Evolutionary conservation across 1,140 invertebrate species (phyloP).

Genomic region (Heliconius hewitsoni): DNA sequence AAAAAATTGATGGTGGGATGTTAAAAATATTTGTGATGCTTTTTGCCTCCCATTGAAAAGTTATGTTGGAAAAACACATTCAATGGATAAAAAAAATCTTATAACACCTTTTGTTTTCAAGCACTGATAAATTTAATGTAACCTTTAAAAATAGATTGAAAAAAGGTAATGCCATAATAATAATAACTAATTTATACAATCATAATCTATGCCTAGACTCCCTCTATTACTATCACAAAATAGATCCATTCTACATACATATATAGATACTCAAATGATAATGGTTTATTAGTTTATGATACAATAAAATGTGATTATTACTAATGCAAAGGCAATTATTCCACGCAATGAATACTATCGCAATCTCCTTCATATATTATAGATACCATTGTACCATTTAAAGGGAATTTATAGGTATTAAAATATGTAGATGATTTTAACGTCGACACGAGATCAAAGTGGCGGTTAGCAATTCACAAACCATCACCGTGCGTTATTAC

Average conservation of each 20-base stretch:
- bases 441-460: constrained; percentile 6
- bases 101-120: not conserved
- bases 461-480: not conserved
- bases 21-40: not conserved
- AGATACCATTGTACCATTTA: not conserved
- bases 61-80: not conserved
- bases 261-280: not conserved
- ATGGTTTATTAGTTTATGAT: not conserved
- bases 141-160: not conserved
- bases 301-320: constrained; percentile 1
- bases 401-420: not conserved
- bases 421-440: not conserved
- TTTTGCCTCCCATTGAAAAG: not conserved
- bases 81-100: not conserved
- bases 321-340: constrained; percentile 1
- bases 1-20: not conserved
- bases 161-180: not conserved
- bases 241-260: not conserved
- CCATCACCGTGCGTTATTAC: constrained; percentile 6
- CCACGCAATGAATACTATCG: not conserved
- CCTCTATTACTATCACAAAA: not conserved
- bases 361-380: not conserved
- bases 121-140: not conserved
- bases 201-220: not conserved
- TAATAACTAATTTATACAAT: not conserved